Evolutionary conservation across 1,140 invertebrate genomes (phyloP).

Genomic region (Cyphomyrmex costatus): DNA sequence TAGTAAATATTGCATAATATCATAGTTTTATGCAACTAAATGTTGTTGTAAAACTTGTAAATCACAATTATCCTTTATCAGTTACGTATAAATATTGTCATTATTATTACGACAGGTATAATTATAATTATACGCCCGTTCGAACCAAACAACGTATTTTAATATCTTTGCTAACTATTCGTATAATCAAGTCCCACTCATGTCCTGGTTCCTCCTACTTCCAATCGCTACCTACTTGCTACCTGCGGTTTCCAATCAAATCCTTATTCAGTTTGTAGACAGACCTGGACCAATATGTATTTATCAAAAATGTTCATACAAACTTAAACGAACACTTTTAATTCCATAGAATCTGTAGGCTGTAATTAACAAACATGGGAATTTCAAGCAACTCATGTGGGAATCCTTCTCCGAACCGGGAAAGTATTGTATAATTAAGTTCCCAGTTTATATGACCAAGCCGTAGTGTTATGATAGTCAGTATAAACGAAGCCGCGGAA

Average conservation of each 20-base stretch:
- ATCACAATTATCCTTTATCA: not conserved
- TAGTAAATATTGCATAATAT: not conserved
- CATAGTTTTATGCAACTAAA: not conserved
- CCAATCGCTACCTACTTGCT: not conserved
- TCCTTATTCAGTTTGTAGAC: constrained; percentile 43
- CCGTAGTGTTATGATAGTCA: not conserved
- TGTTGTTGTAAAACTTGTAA: not conserved
- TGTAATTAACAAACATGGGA: not conserved
- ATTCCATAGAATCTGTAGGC: constrained; percentile 8
- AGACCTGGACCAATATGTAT: constrained; percentile 33
- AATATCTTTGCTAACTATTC: not conserved
- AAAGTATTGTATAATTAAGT: constrained; percentile 31
- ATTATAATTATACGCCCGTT: not conserved
- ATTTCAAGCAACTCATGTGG: not conserved
- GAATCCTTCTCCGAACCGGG: not conserved
- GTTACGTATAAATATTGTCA: not conserved
- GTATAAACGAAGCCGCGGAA: not conserved
- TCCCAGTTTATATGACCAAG: constrained; percentile 27
- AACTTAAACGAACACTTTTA: not conserved
- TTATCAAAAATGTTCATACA: not conserved
- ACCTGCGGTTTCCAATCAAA: constrained; percentile 5
- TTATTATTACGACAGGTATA: not conserved
- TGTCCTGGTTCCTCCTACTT: constrained; percentile 65
- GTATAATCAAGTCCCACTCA: not conserved
- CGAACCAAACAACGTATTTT: not conserved